These are phyloP conservation scores for Globicephala melas DNA, from an alignment of 2,113 vertebrate species.

Conservation along the genomic window DNA sequence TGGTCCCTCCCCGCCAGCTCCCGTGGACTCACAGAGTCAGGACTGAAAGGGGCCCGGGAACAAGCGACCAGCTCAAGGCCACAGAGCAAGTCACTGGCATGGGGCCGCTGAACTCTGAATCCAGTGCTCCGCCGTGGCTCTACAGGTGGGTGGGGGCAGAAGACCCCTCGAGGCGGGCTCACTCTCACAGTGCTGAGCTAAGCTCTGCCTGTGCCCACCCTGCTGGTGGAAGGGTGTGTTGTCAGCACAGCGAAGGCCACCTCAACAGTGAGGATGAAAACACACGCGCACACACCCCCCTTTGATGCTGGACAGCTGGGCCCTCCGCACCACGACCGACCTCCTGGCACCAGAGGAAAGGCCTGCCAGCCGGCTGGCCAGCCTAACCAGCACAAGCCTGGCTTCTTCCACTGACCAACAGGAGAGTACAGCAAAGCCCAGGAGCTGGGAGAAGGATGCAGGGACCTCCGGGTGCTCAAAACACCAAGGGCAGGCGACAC, in stretches of 20 bases:
- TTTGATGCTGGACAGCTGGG: not conserved
- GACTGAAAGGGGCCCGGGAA: not conserved
- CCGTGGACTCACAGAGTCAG: rapidly evolving
- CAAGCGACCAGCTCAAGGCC: not conserved
- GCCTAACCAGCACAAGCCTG: not conserved
- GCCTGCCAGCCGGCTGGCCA: not conserved
- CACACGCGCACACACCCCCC: not conserved
- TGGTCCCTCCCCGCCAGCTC: not conserved
- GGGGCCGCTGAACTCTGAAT: not conserved
- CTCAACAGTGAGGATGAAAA: not conserved
- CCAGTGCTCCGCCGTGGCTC: not conserved
- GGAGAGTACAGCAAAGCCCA: not conserved
- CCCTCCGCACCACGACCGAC: rapidly evolving
- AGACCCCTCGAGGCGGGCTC: not conserved
- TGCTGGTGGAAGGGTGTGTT: not conserved
- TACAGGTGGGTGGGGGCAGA: not conserved
- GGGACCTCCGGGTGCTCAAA: not conserved
- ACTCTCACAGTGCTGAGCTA: not conserved
- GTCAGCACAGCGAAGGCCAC: not conserved
- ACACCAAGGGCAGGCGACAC: rapidly evolving
- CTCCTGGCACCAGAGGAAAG: rapidly evolving
- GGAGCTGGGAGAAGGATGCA: not conserved
- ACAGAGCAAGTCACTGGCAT: not conserved
- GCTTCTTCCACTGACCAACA: not conserved
- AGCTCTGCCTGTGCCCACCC: not conserved